phyloP scores from a whole-genome alignment of 2,797 vertebrate genomes.

The Rhabdophis nuchalis region DNA sequence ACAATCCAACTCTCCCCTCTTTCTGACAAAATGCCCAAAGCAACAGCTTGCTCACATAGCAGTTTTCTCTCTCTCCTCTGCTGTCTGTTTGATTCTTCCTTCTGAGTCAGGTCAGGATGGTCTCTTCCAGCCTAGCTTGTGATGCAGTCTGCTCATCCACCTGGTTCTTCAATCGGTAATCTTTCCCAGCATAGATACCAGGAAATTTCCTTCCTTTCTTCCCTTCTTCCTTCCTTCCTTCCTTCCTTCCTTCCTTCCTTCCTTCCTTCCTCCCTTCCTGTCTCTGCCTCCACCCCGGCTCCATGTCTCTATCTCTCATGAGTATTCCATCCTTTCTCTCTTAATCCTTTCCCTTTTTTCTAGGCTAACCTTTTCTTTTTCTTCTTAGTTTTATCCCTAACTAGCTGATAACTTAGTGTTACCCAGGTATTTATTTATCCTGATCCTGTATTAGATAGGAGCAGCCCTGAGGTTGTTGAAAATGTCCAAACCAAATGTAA shows the following conservation, averaged over 20 bases:
- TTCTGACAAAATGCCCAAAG: neutral
- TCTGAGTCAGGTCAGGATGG: neutral
- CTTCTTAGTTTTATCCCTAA: neutral
- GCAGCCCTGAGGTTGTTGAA: too few relatives aligned
- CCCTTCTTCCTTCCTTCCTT: too few relatives aligned
- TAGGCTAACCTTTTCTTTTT: neutral
- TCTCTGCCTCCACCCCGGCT: too few relatives aligned
- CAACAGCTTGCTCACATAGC: neutral
- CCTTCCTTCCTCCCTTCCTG: neutral
- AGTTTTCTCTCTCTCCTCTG: neutral
- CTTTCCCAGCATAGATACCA: neutral
- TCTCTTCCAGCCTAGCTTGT: neutral
- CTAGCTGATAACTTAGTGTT: too few relatives aligned
- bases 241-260: too few relatives aligned
- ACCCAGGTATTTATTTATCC: too few relatives aligned
- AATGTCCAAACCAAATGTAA: too few relatives aligned
- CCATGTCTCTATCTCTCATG: neutral
- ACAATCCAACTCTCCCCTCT: neutral
- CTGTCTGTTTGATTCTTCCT: neutral
- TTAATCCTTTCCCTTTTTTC: neutral
- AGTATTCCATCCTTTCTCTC: neutral
- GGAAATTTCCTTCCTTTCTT: neutral
- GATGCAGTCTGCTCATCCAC: neutral
- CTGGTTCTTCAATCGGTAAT: neutral
- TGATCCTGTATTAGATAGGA: too few relatives aligned